Evolutionary conservation across 2,113 vertebrate species (phyloP).

Genomic region (Puntigrus tetrazona): DNA sequence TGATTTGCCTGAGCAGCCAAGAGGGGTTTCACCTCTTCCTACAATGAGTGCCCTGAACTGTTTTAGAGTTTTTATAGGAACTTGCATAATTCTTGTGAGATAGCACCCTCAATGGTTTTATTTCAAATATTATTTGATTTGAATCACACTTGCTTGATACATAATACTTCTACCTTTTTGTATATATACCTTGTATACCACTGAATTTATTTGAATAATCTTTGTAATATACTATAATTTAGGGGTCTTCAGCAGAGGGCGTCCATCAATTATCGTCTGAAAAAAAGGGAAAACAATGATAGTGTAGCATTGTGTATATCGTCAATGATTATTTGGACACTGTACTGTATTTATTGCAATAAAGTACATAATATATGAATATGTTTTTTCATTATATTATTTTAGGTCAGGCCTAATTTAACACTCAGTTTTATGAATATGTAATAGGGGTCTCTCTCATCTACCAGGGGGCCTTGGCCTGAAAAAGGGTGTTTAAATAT

Average conservation of each 20-base stretch:
- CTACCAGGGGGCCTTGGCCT: not conserved
- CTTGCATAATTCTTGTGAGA: not conserved
- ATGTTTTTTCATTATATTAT: not conserved
- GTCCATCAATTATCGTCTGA: not conserved
- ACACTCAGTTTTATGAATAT: not conserved
- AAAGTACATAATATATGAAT: not conserved
- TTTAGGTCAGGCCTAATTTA: not conserved
- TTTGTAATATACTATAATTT: not conserved
- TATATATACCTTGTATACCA: not conserved
- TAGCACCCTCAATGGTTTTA: not conserved
- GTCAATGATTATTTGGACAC: not conserved
- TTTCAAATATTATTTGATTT: not conserved
- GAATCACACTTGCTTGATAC: not conserved
- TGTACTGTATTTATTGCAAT: not conserved
- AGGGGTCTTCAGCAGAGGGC: not conserved
- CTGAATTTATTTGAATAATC: not conserved
- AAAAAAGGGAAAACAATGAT: not conserved
- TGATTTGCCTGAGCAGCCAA: conserved; percentile 63
- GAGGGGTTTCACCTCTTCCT: conserved; percentile 43
- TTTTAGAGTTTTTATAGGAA: conserved; percentile 29
- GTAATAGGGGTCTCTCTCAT: not conserved
- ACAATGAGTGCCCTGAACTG: conserved; percentile 3
- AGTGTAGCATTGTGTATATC: not conserved
- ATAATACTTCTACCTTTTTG: not conserved
- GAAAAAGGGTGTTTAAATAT: not conserved